Conservation (phyloP, 2,888 invertebrate species). For the Crematogaster levior region DNA sequence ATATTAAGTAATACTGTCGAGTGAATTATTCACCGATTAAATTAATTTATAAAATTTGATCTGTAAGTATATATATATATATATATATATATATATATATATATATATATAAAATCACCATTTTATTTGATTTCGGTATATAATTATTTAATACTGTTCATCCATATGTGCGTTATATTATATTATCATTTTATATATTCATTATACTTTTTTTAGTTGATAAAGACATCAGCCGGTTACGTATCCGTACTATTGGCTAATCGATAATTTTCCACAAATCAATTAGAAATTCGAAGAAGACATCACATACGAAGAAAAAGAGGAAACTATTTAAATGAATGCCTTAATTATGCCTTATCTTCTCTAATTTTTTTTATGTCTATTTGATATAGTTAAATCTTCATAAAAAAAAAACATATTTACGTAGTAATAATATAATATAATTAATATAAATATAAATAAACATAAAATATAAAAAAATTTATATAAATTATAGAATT, state of each 20-base stretch:
- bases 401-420: too few species aligned
- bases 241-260: constrained; percentile 41
- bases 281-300: background rate
- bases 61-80: too few species aligned
- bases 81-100: too few species aligned
- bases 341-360: too few species aligned
- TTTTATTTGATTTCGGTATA: background rate
- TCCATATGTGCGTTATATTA: background rate
- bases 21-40: background rate
- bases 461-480: background rate
- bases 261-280: background rate
- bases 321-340: background rate
- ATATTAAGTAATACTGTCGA: too few species aligned
- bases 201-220: constrained; percentile 18
- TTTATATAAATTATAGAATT: background rate
- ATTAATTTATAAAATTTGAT: background rate
- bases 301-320: background rate
- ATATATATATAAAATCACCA: background rate
- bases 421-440: too few species aligned
- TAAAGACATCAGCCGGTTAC: constrained; percentile 50
- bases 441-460: too few species aligned
- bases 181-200: background rate
- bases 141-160: background rate
- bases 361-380: too few species aligned
- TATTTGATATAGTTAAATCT: too few species aligned